Evolutionary conservation across 2,888 invertebrate genomes (phyloP), one percentile per base, ranked within the genome.

Genomic region (Nemotelus nigrinus): DNA sequence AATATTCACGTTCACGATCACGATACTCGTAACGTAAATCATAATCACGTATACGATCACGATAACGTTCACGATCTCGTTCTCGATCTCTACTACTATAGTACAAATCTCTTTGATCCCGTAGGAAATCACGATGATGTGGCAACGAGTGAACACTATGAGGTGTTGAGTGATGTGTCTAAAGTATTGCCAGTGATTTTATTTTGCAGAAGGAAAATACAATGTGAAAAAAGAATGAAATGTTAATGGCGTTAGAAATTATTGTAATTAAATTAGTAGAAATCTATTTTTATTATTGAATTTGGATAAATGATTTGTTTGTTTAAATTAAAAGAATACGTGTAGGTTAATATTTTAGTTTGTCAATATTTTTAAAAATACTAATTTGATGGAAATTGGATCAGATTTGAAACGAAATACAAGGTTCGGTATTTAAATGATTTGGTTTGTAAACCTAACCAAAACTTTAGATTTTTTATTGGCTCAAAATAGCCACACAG

Each of bases 111-210:
- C 87, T 84, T 79, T 87, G 86, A 82, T 88, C 88, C 80, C 87
- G 85, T 83, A 87, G 82, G 80, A 87, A 84, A 82, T 87, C 87
- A 82, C 87, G 87, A 82, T 86, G 86, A 83, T 87, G 86, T 83
- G 88, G 87, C 83, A 88, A 84, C 82, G 88, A 88, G 84, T 88
- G 88, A 85, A 88, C 86, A 85, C 88, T 88, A 84, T 88, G 88
- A 83, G 88, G 88, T 84, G 88, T 88, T 82, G 88, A 87, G 82
- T 88, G 88, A 83, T 87, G 87, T 83, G 87, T 86, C 86, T 87
- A 80, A 41, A 82, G 25, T 25, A 25, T 25, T 25, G 25, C 25
- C 25, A 25, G 25, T 25, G 25, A 25, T 25, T 25, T 25, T 25
- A 83, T 80, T 80, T 77, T 80, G 80, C 80, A 78, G 74, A 72